Evolutionary conservation across 2,797 vertebrate genomes (phyloP).

Genomic region (Delichon dasypus): DNA sequence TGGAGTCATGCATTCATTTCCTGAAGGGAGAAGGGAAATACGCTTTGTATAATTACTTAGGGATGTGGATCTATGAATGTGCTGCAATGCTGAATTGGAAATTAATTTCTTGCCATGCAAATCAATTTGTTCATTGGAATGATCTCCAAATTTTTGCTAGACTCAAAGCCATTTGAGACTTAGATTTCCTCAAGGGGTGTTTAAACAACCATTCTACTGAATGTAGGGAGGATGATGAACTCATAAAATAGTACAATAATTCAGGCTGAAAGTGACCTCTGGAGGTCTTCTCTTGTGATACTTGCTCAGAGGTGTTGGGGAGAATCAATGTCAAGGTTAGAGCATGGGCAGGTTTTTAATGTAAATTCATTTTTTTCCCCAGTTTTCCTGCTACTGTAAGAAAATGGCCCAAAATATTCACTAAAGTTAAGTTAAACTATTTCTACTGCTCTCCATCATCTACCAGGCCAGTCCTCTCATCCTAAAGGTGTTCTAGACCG

Average conservation of each 20-base stretch:
- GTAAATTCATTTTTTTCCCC: fast-evolving
- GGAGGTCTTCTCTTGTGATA: neutral
- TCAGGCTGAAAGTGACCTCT: neutral
- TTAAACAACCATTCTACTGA: neutral
- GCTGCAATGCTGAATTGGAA: neutral
- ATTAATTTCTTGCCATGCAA: constrained; percentile 1
- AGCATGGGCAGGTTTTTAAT: neutral
- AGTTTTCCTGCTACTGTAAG: neutral
- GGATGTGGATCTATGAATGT: neutral
- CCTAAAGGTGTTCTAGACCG: neutral
- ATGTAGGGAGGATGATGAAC: neutral
- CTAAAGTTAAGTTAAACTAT: neutral
- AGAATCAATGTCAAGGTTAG: neutral
- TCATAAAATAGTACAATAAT: neutral
- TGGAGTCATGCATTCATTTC: neutral
- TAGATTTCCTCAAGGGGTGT: neutral
- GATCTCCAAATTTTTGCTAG: neutral
- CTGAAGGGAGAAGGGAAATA: neutral
- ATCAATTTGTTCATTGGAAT: neutral
- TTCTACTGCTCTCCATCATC: neutral
- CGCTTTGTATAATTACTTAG: neutral
- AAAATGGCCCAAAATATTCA: neutral
- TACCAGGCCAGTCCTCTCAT: neutral
- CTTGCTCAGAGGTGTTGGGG: fast-evolving
- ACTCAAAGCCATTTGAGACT: neutral